Conservation (phyloP, 64 coral and sea anemone species). For the Stichodactyla mertensii region DNA sequence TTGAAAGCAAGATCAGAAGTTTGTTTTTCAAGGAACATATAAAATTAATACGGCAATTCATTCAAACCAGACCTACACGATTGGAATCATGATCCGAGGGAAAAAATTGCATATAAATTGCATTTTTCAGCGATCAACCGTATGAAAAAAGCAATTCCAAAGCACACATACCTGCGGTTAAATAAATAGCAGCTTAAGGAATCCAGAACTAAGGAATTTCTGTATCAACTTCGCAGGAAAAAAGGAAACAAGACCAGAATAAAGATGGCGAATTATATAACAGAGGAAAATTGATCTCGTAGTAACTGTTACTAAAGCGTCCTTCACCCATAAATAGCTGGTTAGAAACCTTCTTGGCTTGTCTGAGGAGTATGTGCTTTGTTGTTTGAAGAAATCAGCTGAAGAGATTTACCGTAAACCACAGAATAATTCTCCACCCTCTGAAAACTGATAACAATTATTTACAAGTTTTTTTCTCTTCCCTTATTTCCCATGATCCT, state of each 20-base stretch:
- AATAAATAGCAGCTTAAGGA: background rate
- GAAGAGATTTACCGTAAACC: conserved; percentile 11
- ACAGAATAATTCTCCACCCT: conserved; percentile 12
- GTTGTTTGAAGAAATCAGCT: background rate
- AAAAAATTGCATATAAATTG: background rate
- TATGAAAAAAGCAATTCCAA: background rate
- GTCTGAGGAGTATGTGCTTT: background rate
- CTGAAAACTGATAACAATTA: background rate
- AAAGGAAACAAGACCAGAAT: background rate
- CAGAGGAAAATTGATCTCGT: background rate
- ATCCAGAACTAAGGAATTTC: conserved; percentile 4
- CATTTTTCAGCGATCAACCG: background rate
- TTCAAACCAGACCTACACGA: background rate
- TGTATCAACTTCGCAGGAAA: background rate
- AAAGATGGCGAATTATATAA: background rate
- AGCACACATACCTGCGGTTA: background rate
- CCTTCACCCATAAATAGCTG: background rate
- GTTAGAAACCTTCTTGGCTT: conserved; percentile 8
- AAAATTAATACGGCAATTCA: too few relatives aligned
- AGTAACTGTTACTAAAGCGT: background rate
- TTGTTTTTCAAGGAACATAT: too few relatives aligned
- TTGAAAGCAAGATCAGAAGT: too few relatives aligned
- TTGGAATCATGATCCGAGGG: background rate
- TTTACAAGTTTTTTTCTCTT: background rate
- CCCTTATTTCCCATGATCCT: background rate